phyloP scores from a whole-genome alignment of 2,797 vertebrate genomes.

The Micromesistius poutassou region DNA sequence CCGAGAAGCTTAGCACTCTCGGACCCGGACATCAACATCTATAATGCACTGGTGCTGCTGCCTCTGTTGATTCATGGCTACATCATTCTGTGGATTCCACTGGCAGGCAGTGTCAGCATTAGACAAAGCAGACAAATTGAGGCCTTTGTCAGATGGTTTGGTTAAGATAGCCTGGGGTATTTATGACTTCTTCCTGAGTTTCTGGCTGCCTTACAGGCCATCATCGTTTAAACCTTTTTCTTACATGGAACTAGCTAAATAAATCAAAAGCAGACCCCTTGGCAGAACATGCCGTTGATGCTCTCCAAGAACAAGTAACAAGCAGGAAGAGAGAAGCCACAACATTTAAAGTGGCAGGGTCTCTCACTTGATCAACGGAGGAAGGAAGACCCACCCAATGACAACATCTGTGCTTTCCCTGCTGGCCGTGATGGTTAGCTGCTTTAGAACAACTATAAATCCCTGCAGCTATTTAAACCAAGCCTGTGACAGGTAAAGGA shows the following conservation, averaged over 20 bases:
- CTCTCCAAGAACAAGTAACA: not conserved
- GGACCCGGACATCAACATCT: too few relatives aligned
- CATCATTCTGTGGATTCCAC: not conserved
- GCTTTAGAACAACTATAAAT: constrained; percentile 59
- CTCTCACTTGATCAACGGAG: constrained; percentile 5
- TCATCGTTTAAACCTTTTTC: not conserved
- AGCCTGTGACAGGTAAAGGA: constrained; percentile 50
- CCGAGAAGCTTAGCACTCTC: too few relatives aligned
- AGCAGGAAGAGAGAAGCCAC: not conserved
- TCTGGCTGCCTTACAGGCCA: not conserved
- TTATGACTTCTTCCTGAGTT: not conserved
- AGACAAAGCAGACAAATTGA: not conserved
- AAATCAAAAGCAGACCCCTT: constrained; percentile 15
- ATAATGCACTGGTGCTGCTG: not conserved
- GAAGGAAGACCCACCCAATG: constrained; percentile 35
- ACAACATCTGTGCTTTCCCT: constrained; percentile 57
- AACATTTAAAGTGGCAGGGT: constrained; percentile 4
- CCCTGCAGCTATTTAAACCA: constrained; percentile 71
- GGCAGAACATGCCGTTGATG: constrained; percentile 26
- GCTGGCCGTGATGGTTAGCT: constrained; percentile 46
- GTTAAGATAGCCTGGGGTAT: not conserved
- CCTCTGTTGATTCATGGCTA: not conserved
- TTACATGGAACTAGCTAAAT: not conserved
- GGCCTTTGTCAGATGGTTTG: not conserved
- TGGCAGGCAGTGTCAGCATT: not conserved